Conservation (phyloP, 1,140 invertebrate genomes). For the Luehdorfia chinensis region DNA sequence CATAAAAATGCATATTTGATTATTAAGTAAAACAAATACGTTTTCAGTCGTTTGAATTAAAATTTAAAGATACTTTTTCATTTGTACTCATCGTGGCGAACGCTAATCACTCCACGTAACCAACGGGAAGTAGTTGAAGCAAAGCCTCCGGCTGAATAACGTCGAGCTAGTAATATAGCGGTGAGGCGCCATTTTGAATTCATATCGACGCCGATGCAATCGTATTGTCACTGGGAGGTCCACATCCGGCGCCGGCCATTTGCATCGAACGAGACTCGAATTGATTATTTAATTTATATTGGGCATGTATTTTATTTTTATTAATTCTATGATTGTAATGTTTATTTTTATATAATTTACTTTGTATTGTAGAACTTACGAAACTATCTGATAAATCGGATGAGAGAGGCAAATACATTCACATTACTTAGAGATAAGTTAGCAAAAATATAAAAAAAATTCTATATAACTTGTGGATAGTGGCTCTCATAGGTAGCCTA, state of each 20-base stretch:
- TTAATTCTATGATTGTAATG: slow-evolving; percentile 4
- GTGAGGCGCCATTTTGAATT: slow-evolving; percentile 68
- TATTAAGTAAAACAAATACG: too few species aligned
- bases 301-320: slow-evolving; percentile 10
- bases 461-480: too few species aligned
- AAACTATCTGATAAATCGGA: too few species aligned
- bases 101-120: slow-evolving; percentile 51
- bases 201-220: slow-evolving; percentile 56
- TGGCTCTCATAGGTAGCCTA: too few species aligned
- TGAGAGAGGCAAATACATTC: too few species aligned
- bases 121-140: slow-evolving; percentile 58
- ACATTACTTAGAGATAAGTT: too few species aligned
- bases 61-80: too few species aligned
- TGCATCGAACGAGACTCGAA: slow-evolving; percentile 67
- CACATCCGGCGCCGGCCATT: slow-evolving; percentile 71
- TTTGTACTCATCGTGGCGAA: slow-evolving; percentile 21
- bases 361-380: too few species aligned
- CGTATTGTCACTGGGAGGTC: slow-evolving; percentile 66
- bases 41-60: too few species aligned
- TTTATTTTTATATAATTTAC: too few species aligned
- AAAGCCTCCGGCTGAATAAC: slow-evolving; percentile 41
- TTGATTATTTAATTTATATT: slow-evolving; percentile 50
- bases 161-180: slow-evolving; percentile 52
- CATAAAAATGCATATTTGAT: too few species aligned
- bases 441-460: too few species aligned